Base-by-base conservation (phyloP, 1,140 invertebrate species). In the Drosophila bocki region DNA sequence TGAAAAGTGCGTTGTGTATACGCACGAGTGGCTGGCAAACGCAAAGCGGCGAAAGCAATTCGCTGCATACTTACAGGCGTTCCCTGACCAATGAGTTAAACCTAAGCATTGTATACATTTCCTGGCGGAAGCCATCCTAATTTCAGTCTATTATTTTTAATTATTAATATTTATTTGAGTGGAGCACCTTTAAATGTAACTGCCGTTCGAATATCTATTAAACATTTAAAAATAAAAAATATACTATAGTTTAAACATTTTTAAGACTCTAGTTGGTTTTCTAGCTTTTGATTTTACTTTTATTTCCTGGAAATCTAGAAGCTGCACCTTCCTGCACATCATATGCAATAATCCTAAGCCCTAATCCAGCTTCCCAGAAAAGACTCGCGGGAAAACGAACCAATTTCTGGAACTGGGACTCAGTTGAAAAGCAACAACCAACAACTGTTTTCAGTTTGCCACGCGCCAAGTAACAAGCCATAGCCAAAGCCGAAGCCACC, bases 401-500 rank as follows among this genome's bases (percentile, higher is more conserved):
- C 29, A 35, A 17, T 12, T 51, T 0, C 29, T 33, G n/a, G n/a
- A 19, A 17, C 50, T 0, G 0, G n/a, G 5, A 19, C 32, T 51
- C 13, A n/a, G 2, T 3, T 33, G 11, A 32, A 51, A 51, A 51
- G 5, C 29, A 33, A 19, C 3, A 59, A 59, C 33, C 13, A 64
- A 63, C 32, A 65, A 78, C 62, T 70, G 13, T 37, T 54, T 82
- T 79, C 63, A 83, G 79, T 83, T 17, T 57, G 50, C 69, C 65
- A 82, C 75, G 70, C 64, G 75, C 75, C 71, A 35, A 57, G 26
- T 48, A 44, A 70, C 47, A 22, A 62, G 51, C 17, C 19, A 15
- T 3, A 54, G 33, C 13, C 13, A 22, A 54, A 54, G 51, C 17
- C 33, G 26, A 29, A 29, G 26, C 22, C 15, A 26, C 19, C 39